Evolutionary conservation across 2,888 invertebrate genomes (phyloP), one percentile per base, ranked within the genome.

Genomic region (Epistrophe grossulariae): DNA sequence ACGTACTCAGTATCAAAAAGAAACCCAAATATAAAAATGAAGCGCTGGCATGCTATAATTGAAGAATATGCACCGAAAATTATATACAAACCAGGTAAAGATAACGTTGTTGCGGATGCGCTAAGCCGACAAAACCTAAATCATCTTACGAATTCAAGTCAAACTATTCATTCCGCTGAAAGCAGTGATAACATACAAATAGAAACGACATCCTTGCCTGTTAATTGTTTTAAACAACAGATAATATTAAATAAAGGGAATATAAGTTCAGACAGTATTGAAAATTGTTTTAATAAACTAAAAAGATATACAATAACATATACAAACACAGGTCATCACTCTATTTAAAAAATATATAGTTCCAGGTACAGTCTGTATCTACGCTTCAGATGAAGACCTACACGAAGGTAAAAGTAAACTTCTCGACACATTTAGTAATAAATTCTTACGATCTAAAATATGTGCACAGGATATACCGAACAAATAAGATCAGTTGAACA

Each of bases 1-100:
- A 60, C 60, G 60, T 60, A 38, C 60, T 38, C 60, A 60, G 60
- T 60, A 60, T 60, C 60, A 60, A 60, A 60, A 60, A 60, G 60
- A 60, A 60, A 60, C 60, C 60, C 60, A 19, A 60, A 24, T 24
- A 35, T 59, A 59, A 59, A 59, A 59, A 60, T 60, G 60, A 60
- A 60, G 60, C 59, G 92, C 10, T 93, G 92, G 92, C 84, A 90
- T 19, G 76, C 84, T 15, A 17, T 85, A 91, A 72, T 91, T 89
- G 89, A 90, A 73, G 91, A 91, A 77, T 91, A 87, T 59, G 87
- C 89, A 8, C 89, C 89, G 10, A 88, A 89, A 77, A 84, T 89
- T 31, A 50, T 85, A 31, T 89, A 89, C 50, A 89, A 90, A 76
- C 90, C 88, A 66, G 80, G 31, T 31, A 31, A 55, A n/a, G 55